Evolutionary conservation across 2,113 vertebrate species (phyloP).

Genomic region (Felis chaus): DNA sequence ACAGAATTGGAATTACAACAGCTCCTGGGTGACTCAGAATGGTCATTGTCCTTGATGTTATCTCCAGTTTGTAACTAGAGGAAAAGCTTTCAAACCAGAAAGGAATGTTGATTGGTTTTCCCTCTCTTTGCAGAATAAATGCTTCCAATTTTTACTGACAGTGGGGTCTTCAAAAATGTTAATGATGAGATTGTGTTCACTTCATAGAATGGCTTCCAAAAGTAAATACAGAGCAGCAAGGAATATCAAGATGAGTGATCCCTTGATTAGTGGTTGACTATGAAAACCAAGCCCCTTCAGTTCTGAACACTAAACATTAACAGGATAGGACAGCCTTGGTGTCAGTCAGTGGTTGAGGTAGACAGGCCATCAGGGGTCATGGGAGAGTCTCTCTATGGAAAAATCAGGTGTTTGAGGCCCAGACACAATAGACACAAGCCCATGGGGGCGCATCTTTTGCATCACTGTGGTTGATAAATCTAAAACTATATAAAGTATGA

Average conservation of each 20-base stretch:
- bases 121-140: neutral
- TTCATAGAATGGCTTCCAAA: neutral
- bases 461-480: neutral
- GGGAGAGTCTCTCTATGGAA: neutral
- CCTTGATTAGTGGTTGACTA: neutral
- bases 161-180: neutral
- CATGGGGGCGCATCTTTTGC: neutral
- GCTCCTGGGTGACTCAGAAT: neutral
- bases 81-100: neutral
- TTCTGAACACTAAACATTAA: neutral
- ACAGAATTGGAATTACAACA: neutral
- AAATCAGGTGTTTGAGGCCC: neutral
- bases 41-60: fast-evolving
- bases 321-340: neutral
- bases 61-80: neutral
- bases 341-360: neutral
- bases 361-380: neutral
- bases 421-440: neutral
- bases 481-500: neutral
- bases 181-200: neutral
- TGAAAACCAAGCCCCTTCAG: neutral
- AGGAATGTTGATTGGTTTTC: neutral
- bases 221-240: neutral
- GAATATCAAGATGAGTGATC: neutral
- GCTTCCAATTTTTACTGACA: neutral